phyloP scores from a whole-genome alignment of 2,797 vertebrate genomes.

The Acrossocheilus fasciatus region DNA sequence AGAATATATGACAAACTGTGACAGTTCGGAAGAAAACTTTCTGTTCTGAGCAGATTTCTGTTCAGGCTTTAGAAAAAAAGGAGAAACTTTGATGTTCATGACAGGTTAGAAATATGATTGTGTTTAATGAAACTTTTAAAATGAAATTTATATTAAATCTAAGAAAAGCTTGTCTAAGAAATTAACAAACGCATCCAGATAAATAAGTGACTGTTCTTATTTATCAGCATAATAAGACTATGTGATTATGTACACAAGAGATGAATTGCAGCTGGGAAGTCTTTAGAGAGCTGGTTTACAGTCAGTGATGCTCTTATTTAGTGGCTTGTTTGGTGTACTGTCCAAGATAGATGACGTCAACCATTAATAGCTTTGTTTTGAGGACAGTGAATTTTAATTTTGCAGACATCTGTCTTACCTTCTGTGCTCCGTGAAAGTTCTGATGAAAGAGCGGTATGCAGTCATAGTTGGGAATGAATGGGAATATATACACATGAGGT shows the following conservation, averaged over 20 bases:
- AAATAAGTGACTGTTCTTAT: background rate
- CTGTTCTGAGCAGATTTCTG: background rate
- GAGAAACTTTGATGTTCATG: background rate
- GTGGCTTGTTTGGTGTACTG: conserved; percentile 21
- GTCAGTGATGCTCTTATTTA: conserved; percentile 24
- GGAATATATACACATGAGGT: background rate
- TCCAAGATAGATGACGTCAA: conserved; percentile 32
- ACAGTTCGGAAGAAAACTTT: background rate
- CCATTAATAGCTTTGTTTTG: conserved; percentile 17
- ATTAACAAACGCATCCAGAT: conserved; percentile 18
- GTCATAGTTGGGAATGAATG: conserved; percentile 1
- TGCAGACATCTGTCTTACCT: conserved; percentile 31
- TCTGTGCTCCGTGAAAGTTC: background rate
- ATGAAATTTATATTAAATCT: conserved; percentile 5
- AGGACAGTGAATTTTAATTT: conserved; percentile 41
- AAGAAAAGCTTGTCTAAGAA: conserved; percentile 24
- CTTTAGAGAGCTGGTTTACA: background rate
- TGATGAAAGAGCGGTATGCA: background rate
- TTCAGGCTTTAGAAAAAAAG: background rate
- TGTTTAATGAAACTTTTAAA: conserved; percentile 25
- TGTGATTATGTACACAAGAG: background rate
- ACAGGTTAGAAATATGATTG: background rate
- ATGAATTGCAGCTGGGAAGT: conserved; percentile 35
- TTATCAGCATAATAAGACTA: conserved; percentile 21
- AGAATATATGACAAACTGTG: background rate